phyloP scores from a whole-genome alignment of 2,797 vertebrate species.

The Holocentrus rufus region DNA sequence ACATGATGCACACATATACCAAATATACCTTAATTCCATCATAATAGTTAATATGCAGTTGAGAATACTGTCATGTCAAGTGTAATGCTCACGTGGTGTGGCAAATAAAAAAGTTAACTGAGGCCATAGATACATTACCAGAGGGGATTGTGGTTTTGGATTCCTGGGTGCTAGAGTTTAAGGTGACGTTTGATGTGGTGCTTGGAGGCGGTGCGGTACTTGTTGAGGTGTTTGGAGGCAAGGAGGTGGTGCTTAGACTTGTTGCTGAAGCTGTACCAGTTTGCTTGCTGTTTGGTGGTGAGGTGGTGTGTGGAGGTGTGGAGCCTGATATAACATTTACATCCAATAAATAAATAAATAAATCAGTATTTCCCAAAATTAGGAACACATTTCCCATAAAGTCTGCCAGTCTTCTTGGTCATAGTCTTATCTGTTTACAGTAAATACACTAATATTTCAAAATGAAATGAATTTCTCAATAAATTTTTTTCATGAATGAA shows the following conservation, averaged over 20 bases:
- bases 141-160: accelerated
- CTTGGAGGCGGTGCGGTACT: background rate
- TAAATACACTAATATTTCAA: no score
- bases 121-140: slow-evolving; percentile 53
- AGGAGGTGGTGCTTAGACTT: accelerated
- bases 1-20: slow-evolving; percentile 43
- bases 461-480: no score
- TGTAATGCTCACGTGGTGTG: background rate
- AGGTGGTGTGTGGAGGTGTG: no score
- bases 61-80: background rate
- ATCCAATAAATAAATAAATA: slow-evolving; percentile 22
- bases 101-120: background rate
- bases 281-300: no score
- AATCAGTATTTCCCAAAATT: background rate
- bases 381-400: no score
- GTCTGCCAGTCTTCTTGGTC: no score
- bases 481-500: no score
- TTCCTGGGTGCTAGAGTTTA: background rate
- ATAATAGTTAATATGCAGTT: background rate
- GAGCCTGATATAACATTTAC: background rate
- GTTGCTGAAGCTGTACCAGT: background rate
- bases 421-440: no score
- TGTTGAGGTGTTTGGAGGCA: background rate
- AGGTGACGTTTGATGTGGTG: background rate
- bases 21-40: background rate